Base-by-base conservation (phyloP, 2,797 vertebrate genomes). In the Gambelia wislizenii region DNA sequence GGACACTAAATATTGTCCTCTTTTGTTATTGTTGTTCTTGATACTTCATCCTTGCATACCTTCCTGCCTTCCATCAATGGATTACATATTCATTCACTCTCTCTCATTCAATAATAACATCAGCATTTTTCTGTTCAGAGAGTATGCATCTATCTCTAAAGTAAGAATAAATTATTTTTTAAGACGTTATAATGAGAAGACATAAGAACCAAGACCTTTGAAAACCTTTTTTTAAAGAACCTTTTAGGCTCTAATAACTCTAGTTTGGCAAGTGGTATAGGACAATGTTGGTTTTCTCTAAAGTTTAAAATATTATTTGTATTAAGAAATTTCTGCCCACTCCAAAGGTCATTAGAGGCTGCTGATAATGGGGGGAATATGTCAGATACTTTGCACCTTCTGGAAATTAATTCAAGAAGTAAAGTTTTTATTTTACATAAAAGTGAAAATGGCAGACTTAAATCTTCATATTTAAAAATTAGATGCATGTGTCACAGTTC, bases 201-300 rank as follows among this genome's bases (percentile, higher is more conserved):
- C 36, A 69, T 56, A 39, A 88, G 70, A 89, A 25, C 52, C 49
- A 89, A 69, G 36, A 47, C 61, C 87, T 78, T 78, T 89, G 72
- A 69, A 67, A 75, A 33, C 6, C n/a, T 33, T 47, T 20, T 30
- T 69, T 12, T 13, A 27, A 33, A 30, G 25, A 42, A 67, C 20
- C 76, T 88, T 56, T 20, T 30, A 78, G 56, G 4, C 8, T 6
- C n/a, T 69, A 54, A 39, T 44, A 47, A 78, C 74, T 70, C 4
- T 70, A 16, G 3, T 27, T 47, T 47, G 59, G 25, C 2, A n/a
- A 64, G 33, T 25, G 72, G 49, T n/a, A 47, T n/a, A 70, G 42
- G 56, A 39, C 52, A 67, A 39, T 78, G 27, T 22, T 89, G 27
- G 42, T n/a, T 74, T 83, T 33, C 25, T 61, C 39, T 20, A 30